Conservation (phyloP, 2,113 vertebrate genomes). For the Scophthalmus maximus region DNA sequence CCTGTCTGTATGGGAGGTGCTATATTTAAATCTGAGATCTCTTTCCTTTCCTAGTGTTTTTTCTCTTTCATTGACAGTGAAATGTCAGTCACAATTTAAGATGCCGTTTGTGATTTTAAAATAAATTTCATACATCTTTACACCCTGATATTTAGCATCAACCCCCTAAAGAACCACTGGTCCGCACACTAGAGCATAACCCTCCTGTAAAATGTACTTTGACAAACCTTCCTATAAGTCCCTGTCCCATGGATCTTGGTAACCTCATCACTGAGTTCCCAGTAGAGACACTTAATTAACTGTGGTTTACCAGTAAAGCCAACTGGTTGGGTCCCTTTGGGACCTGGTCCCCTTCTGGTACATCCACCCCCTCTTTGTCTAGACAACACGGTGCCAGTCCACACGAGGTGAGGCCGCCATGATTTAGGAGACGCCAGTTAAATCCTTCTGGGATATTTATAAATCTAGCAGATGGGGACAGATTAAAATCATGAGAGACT, state of each 20-base stretch:
- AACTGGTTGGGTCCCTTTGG: constrained; percentile 62
- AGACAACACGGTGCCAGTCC: constrained; percentile 54
- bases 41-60: no score
- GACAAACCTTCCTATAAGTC: constrained; percentile 5
- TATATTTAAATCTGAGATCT: neutral
- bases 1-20: neutral
- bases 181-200: neutral
- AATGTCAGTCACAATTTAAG: neutral
- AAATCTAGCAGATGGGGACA: constrained; percentile 45
- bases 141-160: neutral
- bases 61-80: neutral
- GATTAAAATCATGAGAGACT: neutral
- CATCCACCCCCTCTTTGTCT: constrained; percentile 63
- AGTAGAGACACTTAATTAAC: constrained; percentile 67
- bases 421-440: constrained; percentile 45
- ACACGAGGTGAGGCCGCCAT: constrained; percentile 37
- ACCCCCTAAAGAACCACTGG: neutral
- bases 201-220: neutral
- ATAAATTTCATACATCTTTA: neutral
- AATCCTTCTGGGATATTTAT: constrained; percentile 28
- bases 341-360: constrained; percentile 72
- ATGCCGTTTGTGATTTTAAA: neutral
- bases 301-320: constrained; percentile 53
- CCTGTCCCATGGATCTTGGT: constrained; percentile 30
- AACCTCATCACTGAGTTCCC: constrained; percentile 57